Conservation (phyloP, 2,888 invertebrate species). For the Meloe dianella region DNA sequence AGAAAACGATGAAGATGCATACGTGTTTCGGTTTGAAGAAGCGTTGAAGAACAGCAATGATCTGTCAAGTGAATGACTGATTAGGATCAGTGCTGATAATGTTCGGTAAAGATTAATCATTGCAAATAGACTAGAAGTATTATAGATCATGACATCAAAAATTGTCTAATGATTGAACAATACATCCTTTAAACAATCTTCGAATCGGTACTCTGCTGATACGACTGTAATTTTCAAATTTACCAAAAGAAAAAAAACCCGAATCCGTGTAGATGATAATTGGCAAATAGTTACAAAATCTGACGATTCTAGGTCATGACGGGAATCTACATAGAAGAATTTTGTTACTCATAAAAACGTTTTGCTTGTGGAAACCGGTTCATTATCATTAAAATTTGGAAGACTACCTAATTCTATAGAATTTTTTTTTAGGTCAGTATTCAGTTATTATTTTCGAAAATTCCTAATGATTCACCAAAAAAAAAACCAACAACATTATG, state of each 20-base stretch:
- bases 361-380: background rate
- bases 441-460: background rate
- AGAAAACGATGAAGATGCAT: background rate
- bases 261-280: too few relatives aligned
- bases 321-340: background rate
- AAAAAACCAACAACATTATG: too few relatives aligned
- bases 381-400: background rate
- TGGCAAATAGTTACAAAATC: too few relatives aligned
- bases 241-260: too few relatives aligned
- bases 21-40: background rate
- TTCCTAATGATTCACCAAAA: background rate
- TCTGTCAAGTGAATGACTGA: slow-evolving; percentile 4
- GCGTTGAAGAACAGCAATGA: slow-evolving; percentile 7
- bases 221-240: too few relatives aligned
- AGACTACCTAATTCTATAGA: background rate
- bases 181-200: background rate
- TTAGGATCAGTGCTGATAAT: slow-evolving; percentile 11
- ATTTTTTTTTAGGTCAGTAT: too few relatives aligned
- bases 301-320: background rate
- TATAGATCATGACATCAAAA: slow-evolving; percentile 8
- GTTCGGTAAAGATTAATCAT: slow-evolving; percentile 7
- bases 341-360: too few relatives aligned
- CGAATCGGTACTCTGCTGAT: too few relatives aligned
- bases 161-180: background rate
- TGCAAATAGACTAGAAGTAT: background rate